phyloP scores from a whole-genome alignment of 2,888 invertebrate species.

The Neocrepidodera transversa region DNA sequence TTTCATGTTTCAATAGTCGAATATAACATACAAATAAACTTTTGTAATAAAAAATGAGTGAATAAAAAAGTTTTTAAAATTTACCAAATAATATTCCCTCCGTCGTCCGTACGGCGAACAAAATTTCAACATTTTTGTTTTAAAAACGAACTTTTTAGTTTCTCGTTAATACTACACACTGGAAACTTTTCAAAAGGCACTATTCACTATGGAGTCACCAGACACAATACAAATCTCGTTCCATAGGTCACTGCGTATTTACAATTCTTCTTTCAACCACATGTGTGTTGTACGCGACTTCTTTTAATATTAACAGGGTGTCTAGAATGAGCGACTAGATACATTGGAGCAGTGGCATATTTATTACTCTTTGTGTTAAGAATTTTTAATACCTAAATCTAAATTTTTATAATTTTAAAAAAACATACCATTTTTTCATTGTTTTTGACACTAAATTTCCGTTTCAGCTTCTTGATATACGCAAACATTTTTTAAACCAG shows the following conservation, averaged over 20 bases:
- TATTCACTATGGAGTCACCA: constrained; percentile 21
- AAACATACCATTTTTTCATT: background rate
- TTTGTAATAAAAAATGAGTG: no score
- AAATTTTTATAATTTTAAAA: no score
- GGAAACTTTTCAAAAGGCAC: constrained; percentile 23
- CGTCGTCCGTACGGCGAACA: constrained; percentile 56
- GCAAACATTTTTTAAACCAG: background rate
- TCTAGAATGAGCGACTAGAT: background rate
- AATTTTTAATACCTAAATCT: no score
- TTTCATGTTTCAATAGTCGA: no score
- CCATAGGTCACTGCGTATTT: constrained; percentile 37
- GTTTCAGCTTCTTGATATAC: background rate
- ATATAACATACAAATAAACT: no score
- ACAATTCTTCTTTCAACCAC: constrained; percentile 32
- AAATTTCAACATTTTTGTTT: constrained; percentile 57
- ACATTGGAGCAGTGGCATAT: background rate
- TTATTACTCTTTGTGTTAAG: no score
- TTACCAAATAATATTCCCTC: constrained; percentile 41
- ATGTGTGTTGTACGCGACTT: constrained; percentile 25
- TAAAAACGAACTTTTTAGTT: background rate
- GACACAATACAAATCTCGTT: constrained; percentile 33
- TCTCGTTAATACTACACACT: background rate
- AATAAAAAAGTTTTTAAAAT: no score
- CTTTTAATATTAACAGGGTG: constrained; percentile 24
- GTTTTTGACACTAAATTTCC: background rate